Base-by-base conservation (phyloP, 2,888 invertebrate species). In the Lucinisca nassula region DNA sequence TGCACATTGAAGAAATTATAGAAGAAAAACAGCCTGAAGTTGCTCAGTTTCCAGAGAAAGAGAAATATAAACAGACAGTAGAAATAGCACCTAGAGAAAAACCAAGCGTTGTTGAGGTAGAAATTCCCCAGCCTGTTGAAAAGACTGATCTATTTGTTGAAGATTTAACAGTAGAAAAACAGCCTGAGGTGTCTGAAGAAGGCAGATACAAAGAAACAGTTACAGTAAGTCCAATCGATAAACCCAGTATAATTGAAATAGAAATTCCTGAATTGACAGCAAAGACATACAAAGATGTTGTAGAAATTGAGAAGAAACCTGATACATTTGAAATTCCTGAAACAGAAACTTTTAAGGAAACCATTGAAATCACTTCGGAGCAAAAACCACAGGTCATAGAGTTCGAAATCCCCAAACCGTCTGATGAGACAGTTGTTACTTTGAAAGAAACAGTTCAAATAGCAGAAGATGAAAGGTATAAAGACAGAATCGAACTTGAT, bases 61-160 rank as follows among this genome's bases (percentile, higher is more conserved):
- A 67, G 21, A 67, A 32, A 17, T 76, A 76, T 38, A 82, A 74
- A 67, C 87, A 85, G 38, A 88, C 82, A 32, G 38, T 86, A 74
- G 85, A 87, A 76, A 76, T 88, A 17, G 40, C 67, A 32, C 87
- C 85, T 17, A 84, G 86, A 35, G 45, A 75, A 17, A 77, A 40
- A 38, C 73, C 78, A 32, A 38, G 30, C 27, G 37, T 83, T 45
- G 83, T 83, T 27, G 79, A 86, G 74, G 70, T 86, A 38, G 76
- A 82, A n/a, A 79, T 86, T 10, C 12, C 51, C 12, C 38, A 75
- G n/a, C 82, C 85, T 40, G 30, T 40, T 55, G 51, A 77, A 58
- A 76, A 73, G 17, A 37, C n/a, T 70, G 75, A 82, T 40, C 32
- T 21, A 24, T 74, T 79, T 32, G 45, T 49, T 24, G 10, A 78